Evolutionary conservation across 2,888 invertebrate genomes (phyloP).

Genomic region (Polyommatus icarus): DNA sequence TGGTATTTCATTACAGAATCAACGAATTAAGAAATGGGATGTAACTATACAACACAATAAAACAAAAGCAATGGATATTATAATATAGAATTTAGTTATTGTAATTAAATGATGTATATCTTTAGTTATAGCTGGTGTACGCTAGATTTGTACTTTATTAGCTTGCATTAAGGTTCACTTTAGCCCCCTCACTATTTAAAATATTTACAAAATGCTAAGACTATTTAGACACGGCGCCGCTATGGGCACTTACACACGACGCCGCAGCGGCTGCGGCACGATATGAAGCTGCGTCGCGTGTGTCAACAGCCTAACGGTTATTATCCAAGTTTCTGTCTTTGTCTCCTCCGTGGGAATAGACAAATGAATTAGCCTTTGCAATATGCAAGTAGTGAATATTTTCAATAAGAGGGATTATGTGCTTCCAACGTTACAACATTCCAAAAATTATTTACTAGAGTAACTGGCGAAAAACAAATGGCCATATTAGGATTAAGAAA

Average conservation of each 20-base stretch:
- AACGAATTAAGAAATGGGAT: conserved; percentile 17
- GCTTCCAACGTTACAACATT: conserved; percentile 27
- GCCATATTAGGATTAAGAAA: conserved; percentile 25
- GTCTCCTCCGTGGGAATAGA: neutral
- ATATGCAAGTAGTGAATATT: neutral
- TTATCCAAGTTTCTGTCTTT: no score
- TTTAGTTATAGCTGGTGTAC: neutral
- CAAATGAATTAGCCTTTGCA: no score
- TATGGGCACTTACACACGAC: no score
- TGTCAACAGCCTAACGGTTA: no score
- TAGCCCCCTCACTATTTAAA: neutral
- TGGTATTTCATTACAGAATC: conserved; percentile 9
- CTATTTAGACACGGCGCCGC: no score
- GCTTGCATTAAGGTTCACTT: conserved; percentile 13
- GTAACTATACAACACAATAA: neutral
- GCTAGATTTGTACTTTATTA: conserved; percentile 3
- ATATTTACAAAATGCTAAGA: no score
- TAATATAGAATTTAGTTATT: conserved; percentile 5
- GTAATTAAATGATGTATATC: conserved; percentile 1
- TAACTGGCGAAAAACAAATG: conserved; percentile 8
- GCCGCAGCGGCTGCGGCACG: no score
- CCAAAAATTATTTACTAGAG: conserved; percentile 24
- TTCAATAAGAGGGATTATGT: neutral
- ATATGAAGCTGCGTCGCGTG: no score
- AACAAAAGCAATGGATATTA: neutral